A percentile compares a stretch with the other conserved stretches of the same genome.
These are phyloP conservation scores for Noctuana brunneofusca DNA, from an alignment of 2,888 invertebrate genomes.

Conservation along the genomic window DNA sequence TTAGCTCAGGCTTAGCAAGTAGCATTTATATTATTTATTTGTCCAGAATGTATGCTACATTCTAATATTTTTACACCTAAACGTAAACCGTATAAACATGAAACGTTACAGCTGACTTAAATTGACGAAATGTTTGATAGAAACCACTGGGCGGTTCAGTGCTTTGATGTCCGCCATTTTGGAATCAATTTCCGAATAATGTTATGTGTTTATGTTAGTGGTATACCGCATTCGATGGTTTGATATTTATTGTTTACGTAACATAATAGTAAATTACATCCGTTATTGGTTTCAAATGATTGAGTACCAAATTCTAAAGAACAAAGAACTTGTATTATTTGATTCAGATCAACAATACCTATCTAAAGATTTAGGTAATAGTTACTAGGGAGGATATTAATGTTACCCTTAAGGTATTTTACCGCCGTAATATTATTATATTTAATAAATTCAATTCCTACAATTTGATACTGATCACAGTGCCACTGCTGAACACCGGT, in stretches of 20 bases:
- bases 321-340: too few species aligned
- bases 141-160: conserved; percentile 53
- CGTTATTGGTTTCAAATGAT: background rate
- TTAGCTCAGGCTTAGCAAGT: too few species aligned
- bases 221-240: conserved; percentile 16
- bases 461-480: too few species aligned
- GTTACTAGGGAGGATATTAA: too few species aligned
- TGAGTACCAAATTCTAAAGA: background rate
- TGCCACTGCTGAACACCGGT: too few species aligned
- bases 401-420: too few species aligned
- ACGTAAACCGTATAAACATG: conserved; percentile 8
- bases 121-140: conserved; percentile 53
- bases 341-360: too few species aligned
- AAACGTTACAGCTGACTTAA: conserved; percentile 12
- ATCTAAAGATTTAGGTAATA: too few species aligned
- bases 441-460: too few species aligned
- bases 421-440: too few species aligned
- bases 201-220: conserved; percentile 27
- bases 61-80: conserved; percentile 20
- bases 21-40: too few species aligned
- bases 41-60: too few species aligned
- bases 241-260: conserved; percentile 5
- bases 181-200: conserved; percentile 34
- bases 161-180: conserved; percentile 57
- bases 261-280: conserved; percentile 6